These are phyloP conservation scores for Germaria angustata DNA, from an alignment of 2,888 invertebrate genomes.

Conservation along the genomic window DNA sequence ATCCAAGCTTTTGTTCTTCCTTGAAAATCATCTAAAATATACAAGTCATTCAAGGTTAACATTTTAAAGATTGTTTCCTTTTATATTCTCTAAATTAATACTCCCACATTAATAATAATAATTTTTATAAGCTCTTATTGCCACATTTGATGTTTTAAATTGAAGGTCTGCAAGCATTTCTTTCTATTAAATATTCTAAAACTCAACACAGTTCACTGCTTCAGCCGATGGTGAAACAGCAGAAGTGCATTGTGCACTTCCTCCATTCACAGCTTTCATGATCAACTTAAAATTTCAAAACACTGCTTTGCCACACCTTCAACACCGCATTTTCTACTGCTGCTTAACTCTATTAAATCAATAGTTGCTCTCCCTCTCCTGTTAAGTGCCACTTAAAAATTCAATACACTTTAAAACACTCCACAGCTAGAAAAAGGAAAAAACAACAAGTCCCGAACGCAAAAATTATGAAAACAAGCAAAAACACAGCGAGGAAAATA, in stretches of 20 bases:
- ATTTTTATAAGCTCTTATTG: too few relatives aligned
- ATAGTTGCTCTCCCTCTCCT: neutral
- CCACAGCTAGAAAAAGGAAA: neutral
- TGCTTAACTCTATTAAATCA: neutral
- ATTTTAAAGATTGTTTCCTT: too few relatives aligned
- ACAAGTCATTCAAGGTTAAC: too few relatives aligned
- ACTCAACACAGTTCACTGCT: too few relatives aligned
- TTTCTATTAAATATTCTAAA: too few relatives aligned
- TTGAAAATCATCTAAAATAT: too few relatives aligned
- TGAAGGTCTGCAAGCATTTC: too few relatives aligned
- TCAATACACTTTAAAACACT: neutral
- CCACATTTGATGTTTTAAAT: too few relatives aligned
- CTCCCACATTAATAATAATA: too few relatives aligned
- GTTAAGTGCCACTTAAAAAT: neutral
- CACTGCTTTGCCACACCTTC: neutral
- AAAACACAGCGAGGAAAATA: neutral
- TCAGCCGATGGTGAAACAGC: too few relatives aligned
- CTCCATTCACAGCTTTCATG: neutral
- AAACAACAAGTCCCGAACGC: neutral
- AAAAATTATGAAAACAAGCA: slow-evolving; percentile 5
- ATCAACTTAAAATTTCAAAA: neutral
- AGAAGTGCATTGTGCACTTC: neutral
- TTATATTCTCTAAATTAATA: too few relatives aligned
- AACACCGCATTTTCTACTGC: neutral
- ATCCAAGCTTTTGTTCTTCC: too few relatives aligned